phyloP scores from a whole-genome alignment of 2,113 vertebrate genomes.

The Mesembrinibis cayennensis region DNA sequence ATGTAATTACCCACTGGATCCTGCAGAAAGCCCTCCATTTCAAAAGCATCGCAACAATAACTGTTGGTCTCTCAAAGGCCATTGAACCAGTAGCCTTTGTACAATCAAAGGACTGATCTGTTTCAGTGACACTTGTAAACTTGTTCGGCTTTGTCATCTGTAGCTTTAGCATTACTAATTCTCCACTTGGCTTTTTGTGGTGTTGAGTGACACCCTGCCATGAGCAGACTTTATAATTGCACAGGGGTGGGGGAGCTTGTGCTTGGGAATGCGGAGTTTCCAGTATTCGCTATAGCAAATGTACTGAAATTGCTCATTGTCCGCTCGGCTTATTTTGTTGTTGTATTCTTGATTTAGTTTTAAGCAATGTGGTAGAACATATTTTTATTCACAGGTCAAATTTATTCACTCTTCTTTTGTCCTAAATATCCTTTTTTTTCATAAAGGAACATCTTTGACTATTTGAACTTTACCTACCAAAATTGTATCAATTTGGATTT shows the following conservation, averaged over 20 bases:
- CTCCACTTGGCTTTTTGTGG: background rate
- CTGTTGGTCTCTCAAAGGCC: conserved; percentile 22
- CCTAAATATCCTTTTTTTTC: background rate
- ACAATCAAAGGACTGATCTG: background rate
- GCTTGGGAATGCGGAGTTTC: background rate
- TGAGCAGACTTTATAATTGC: background rate
- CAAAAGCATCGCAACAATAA: conserved; percentile 1
- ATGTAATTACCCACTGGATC: background rate
- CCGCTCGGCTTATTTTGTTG: background rate
- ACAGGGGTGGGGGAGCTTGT: background rate
- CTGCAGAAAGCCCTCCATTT: conserved; percentile 5
- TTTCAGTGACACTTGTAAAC: conserved; percentile 12
- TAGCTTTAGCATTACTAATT: background rate
- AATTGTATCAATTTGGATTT: background rate
- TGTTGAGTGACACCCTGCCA: background rate
- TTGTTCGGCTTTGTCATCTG: background rate
- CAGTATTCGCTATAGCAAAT: background rate
- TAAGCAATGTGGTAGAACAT: background rate
- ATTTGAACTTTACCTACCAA: background rate
- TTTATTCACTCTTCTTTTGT: background rate
- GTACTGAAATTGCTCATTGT: background rate
- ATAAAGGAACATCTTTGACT: background rate
- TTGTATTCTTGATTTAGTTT: background rate
- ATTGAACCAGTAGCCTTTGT: background rate
- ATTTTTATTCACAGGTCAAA: background rate